Evolutionary conservation across 2,888 invertebrate species (phyloP).

Genomic region (Platycheirus albimanus): DNA sequence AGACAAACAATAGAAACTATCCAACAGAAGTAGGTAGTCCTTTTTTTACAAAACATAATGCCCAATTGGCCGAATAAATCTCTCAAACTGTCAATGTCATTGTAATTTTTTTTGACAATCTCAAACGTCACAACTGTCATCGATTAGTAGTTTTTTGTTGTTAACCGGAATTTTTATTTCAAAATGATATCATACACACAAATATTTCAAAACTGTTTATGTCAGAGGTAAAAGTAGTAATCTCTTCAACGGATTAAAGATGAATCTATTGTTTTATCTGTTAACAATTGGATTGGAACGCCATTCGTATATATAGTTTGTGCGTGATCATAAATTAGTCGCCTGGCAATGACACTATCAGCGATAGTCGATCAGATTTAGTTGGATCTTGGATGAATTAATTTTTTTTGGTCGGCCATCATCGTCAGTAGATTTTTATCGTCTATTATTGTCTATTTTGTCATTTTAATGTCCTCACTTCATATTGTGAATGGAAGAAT

Average conservation of each 20-base stretch:
- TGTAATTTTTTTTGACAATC: slow-evolving; percentile 41
- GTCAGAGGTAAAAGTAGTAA: background rate
- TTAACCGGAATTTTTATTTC: background rate
- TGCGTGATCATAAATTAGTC: slow-evolving; percentile 44
- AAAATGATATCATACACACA: slow-evolving; percentile 51
- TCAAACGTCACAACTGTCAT: slow-evolving; percentile 40
- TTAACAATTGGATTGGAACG: slow-evolving; percentile 11
- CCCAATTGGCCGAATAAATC: slow-evolving; percentile 32
- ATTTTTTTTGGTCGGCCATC: slow-evolving; percentile 48
- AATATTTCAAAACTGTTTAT: background rate
- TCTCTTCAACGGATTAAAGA: slow-evolving; percentile 4
- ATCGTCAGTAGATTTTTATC: slow-evolving; percentile 46
- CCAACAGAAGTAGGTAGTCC: slow-evolving; percentile 30
- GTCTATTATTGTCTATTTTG: slow-evolving; percentile 43
- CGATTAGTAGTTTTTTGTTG: slow-evolving; percentile 29
- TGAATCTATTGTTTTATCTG: slow-evolving; percentile 13
- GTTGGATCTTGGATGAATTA: slow-evolving; percentile 49
- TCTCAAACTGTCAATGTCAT: slow-evolving; percentile 23
- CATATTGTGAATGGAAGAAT: slow-evolving; percentile 8
- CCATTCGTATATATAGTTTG: slow-evolving; percentile 13
- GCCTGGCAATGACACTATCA: slow-evolving; percentile 38
- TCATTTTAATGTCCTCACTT: slow-evolving; percentile 40
- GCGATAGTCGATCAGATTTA: slow-evolving; percentile 50
- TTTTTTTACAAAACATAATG: background rate
- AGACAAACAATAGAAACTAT: background rate